phyloP scores from a whole-genome alignment of 2,888 invertebrate species.

The Acheta domesticus region DNA sequence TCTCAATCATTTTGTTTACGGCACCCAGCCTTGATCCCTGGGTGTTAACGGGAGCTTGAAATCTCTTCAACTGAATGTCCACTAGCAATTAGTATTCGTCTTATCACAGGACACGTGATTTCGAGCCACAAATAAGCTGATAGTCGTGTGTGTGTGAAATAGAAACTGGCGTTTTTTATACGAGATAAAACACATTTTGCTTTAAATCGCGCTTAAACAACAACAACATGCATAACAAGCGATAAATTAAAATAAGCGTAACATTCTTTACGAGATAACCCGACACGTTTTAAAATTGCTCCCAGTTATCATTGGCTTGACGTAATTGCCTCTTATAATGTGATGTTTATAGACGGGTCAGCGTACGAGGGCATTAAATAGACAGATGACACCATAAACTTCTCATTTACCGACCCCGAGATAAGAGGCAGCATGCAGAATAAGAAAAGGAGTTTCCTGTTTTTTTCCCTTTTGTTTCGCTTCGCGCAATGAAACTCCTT shows the following conservation, averaged over 20 bases:
- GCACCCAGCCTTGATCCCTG: not conserved
- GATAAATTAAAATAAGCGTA: not conserved
- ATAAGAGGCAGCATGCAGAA: not conserved
- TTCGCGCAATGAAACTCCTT: too few relatives aligned
- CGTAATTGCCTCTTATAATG: slow-evolving; percentile 7
- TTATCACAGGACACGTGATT: not conserved
- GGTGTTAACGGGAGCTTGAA: not conserved
- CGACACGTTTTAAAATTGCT: not conserved
- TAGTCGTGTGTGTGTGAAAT: not conserved
- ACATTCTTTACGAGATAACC: not conserved
- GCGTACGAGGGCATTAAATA: not conserved
- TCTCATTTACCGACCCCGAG: not conserved
- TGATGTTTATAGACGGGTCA: slow-evolving; percentile 9
- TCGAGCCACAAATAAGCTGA: not conserved
- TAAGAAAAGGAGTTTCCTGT: too few relatives aligned
- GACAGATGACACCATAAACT: not conserved
- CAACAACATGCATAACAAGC: not conserved
- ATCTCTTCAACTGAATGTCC: not conserved
- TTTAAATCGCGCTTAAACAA: not conserved
- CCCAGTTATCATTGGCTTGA: not conserved
- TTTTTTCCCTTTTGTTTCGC: too few relatives aligned
- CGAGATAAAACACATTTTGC: not conserved
- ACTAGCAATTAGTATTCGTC: not conserved
- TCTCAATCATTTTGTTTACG: not conserved
- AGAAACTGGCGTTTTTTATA: not conserved